Base-by-base conservation (phyloP, 2,888 invertebrate genomes). In the Drosophila anomelani region DNA sequence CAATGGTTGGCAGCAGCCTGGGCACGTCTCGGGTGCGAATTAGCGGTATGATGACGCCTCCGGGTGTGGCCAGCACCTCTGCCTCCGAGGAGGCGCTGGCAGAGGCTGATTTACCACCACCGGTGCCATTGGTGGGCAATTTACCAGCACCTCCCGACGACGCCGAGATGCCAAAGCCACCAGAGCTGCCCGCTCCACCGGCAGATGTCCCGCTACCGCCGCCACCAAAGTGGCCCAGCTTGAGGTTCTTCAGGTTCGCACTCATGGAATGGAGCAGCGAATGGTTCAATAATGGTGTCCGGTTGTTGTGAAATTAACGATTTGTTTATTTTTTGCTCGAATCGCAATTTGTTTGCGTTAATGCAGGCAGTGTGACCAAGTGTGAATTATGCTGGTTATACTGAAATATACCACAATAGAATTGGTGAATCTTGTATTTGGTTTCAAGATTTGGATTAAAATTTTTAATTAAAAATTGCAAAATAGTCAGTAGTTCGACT, bases 11-110 rank as follows among this genome's bases (percentile, higher is more conserved):
- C 72, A 97, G 92, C 71, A 94, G 93, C 56, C 94, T 93, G 39
- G 93, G 92, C 91, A 96, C 96, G 85, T 96, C 96, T 75, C 95
- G 94, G 81, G 94, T 94, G 90, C 95, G 95, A 56, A 96, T 94
- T 36, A 95, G 93, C 7, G 96, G 96, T 81, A 95, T 94, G 36
- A 83, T 61, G 1, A 89, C 71, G 3, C 79, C 81, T 15, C 69
- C 76, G 10, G 76, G 59, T 57, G 77, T 64, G 12, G 66, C 41
- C 7, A 81, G 68, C 6, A 75, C 63, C 1, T 85, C 85, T 6
- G 59, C 15, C 2, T 87, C 87, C 5, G 66, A 3, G 7, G 47
- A 15, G 3, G 54, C 38, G 51, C 62, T 57, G 1, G 58, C 32
- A 4, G 70, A 54, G 20, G 69, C 57, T 8, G 66, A 57, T 55